Evolutionary conservation across 2,888 invertebrate genomes (phyloP), one percentile per base, ranked within the genome.

Genomic region (Agelastica alni): DNA sequence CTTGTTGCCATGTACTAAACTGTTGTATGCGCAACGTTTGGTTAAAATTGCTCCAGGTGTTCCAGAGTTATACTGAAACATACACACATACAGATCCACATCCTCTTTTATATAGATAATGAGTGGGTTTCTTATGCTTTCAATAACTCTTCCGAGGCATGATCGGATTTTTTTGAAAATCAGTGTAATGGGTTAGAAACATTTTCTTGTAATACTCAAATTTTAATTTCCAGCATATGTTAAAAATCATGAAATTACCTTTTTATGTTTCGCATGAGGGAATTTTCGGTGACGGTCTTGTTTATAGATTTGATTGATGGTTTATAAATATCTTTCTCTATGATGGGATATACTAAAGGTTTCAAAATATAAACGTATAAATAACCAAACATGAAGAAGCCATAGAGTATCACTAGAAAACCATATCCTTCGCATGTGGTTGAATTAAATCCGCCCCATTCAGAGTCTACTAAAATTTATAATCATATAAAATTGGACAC

Each of bases 341-440:
- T 14, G 5, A 34, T n/a, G 10, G 66, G 65, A n/a, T 58, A 37
- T 7, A 56, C 13, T 16, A 36, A 56, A 2, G 66, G 62, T 49
- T 63, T 63, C 5, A 64, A 37, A 2, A 63, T 4, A 22, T 57
- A 46, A 20, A 53, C 49, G 51, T 68, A 62, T 3, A 61, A 12
- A 4, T 55, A 46, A 6, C 58, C 53, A 31, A 60, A 64, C 6
- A 64, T 3, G 34, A 64, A 64, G 30, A 68, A 56, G 3, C 51
- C 4, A 36, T 65, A 66, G 4, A 68, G 18, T 32, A 66, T 64
- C 2, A 65, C 53, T 9, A 68, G 39, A 12, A 68, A 60, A 12
- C 68, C 68, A 53, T 66, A 68, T 0, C 68, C 68, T 22, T 56
- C 30, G 10, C 59, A 51, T 6, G 63, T 63, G 13, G 65, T 61